Percentiles rank a stretch among this genome's conserved stretches.
phyloP scores from a whole-genome alignment of 2,888 invertebrate genomes.

The Alloscopus bannaensis region DNA sequence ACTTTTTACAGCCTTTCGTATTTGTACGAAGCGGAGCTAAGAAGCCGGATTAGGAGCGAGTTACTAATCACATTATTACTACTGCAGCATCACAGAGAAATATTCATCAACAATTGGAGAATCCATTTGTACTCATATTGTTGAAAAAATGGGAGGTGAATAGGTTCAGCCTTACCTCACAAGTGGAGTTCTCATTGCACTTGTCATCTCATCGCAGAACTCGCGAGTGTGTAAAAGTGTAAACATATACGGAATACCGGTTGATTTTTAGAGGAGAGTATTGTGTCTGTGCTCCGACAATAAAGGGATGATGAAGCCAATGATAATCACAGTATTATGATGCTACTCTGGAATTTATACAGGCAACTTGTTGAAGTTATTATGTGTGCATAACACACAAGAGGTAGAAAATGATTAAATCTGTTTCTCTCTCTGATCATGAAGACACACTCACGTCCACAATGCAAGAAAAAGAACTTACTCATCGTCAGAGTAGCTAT shows the following conservation, averaged over 20 bases:
- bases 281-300: no score
- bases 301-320: constrained; percentile 27
- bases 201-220: constrained; percentile 31
- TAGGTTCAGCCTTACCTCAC: constrained; percentile 46
- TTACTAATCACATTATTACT: constrained; percentile 23
- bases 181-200: constrained; percentile 41
- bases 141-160: constrained; percentile 57
- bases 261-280: no score
- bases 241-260: constrained; percentile 26
- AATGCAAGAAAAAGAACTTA: no score
- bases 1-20: no score
- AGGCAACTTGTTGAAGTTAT: constrained; percentile 33
- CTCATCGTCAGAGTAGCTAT: no score
- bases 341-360: constrained; percentile 32
- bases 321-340: constrained; percentile 28
- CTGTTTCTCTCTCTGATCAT: no score
- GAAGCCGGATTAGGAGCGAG: no score
- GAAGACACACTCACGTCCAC: no score
- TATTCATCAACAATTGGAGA: constrained; percentile 19
- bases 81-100: constrained; percentile 3
- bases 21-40: no score
- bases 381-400: no score
- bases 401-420: no score
- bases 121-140: constrained; percentile 27
- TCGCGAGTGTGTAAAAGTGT: constrained; percentile 10